Base-by-base conservation (phyloP, 2,113 vertebrate species). In the Crotophaga sulcirostris region DNA sequence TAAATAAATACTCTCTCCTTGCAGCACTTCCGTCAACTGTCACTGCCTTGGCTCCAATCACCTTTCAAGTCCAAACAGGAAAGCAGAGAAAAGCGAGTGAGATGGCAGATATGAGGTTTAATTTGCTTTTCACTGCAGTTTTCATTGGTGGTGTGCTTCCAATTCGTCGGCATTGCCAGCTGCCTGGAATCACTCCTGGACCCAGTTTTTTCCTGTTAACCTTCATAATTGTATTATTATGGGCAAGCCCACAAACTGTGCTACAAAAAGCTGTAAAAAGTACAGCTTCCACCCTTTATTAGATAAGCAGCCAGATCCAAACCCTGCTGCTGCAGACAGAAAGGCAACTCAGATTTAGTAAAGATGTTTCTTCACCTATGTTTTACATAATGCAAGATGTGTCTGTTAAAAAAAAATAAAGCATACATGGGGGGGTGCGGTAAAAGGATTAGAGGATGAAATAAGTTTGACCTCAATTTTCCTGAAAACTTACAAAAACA, bases 1-100 rank as follows among this genome's bases (percentile, higher is more conserved):
- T 99, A 99, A 99, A 99, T 99, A 99, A 99, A 99, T 99, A 99
- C 98, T 98, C 99, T 98, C 98, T 98, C 98, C 98, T 98, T 98
- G 98, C 98, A 98, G 97, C 97, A 98, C 98, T 99, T 99, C 99
- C 99, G 99, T 98, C 99, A 99, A 99, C 99, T 99, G 99, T 99
- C 99, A 99, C 97, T 98, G 98, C 98, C 98, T 98, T 98, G 98
- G 98, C 99, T 98, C 98, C 98, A 99, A 99, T 99, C 98, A 99
- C 98, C 98, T 99, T 98, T 99, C 98, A 98, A 99, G 99, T 99
- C 99, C 99, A 99, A 99, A 99, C 99, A 99, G 99, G 99, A 99
- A 99, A 98, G 98, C 98, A 98, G 98, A 98, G 98, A 98, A 98
- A 98, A 99, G 99, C 98, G 97, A 98, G 98, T 98, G 98, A 98